Percentiles rank a stretch among this genome's conserved stretches.
These are phyloP conservation scores for Acanthurus tractus DNA, from an alignment of 2,797 vertebrate species.

Conservation along the genomic window DNA sequence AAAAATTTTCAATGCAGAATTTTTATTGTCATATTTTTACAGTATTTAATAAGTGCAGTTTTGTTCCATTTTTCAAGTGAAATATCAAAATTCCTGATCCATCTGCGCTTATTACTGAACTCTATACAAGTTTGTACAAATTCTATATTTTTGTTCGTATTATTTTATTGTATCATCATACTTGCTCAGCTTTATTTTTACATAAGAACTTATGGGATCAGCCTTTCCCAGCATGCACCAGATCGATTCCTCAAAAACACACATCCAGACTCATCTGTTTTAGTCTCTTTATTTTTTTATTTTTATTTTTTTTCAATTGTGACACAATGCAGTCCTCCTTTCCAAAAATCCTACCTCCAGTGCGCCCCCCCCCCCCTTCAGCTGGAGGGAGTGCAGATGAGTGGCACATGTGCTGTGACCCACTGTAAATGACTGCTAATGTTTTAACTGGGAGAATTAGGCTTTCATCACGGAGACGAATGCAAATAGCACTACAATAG, in stretches of 20 bases:
- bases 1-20: too few species aligned
- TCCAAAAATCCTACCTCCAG: conserved; percentile 38
- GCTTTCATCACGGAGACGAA: conserved; percentile 99
- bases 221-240: background rate
- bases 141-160: background rate
- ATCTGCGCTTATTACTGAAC: too few species aligned
- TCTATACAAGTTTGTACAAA: background rate
- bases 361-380: conserved; percentile 14
- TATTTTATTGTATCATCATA: background rate
- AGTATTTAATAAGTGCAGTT: too few species aligned
- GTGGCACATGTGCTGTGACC: conserved; percentile 89
- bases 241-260: conserved; percentile 14
- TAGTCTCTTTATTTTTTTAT: background rate
- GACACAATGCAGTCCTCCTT: conserved; percentile 18
- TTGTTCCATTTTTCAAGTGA: too few species aligned
- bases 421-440: conserved; percentile 99
- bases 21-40: too few species aligned
- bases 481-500: conserved; percentile 90
- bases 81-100: background rate
- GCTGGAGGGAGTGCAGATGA: conserved; percentile 67
- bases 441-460: conserved; percentile 99
- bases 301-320: background rate
- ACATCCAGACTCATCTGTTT: background rate
- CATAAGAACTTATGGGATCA: background rate
- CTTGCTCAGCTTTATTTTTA: background rate